These are phyloP conservation scores for Progne subis DNA, from an alignment of 2,113 vertebrate genomes.

Conservation along the genomic window DNA sequence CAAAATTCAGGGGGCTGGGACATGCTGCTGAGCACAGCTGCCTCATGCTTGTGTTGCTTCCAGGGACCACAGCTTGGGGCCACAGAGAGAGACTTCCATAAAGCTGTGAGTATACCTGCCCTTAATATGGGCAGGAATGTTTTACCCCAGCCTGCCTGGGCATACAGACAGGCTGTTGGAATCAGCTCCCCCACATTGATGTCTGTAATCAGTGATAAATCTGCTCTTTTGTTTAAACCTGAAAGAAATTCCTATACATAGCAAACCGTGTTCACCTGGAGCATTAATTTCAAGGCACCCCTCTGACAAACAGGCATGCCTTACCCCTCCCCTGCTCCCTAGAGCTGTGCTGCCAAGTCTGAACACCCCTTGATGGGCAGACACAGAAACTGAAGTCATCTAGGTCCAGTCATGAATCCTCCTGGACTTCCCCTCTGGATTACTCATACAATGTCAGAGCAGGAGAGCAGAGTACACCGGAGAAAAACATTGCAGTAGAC, in stretches of 20 bases:
- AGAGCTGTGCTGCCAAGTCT: not conserved
- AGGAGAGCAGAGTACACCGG: not conserved
- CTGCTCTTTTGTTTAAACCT: not conserved
- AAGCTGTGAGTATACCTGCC: not conserved
- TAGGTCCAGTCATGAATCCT: not conserved
- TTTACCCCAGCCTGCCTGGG: not conserved
- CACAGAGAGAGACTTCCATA: not conserved
- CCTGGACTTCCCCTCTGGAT: not conserved
- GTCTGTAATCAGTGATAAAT: not conserved
- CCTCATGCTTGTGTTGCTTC: not conserved
- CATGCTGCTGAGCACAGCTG: not conserved
- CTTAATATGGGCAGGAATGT: not conserved
- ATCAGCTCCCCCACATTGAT: not conserved
- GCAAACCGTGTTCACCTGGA: not conserved
- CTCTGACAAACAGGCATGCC: not conserved
- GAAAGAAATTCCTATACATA: not conserved
- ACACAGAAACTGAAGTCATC: not conserved
- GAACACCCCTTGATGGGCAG: not conserved
- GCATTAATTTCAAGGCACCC: rapidly evolving
- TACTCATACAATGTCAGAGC: not conserved
- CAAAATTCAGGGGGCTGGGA: not conserved
- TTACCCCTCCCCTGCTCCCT: not conserved
- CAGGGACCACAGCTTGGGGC: not conserved
- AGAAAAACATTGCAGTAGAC: not conserved
- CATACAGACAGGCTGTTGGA: not conserved